These are phyloP conservation scores for Acanthococcus lagerstroemiae DNA, from an alignment of 2,888 invertebrate species.

Conservation along the genomic window DNA sequence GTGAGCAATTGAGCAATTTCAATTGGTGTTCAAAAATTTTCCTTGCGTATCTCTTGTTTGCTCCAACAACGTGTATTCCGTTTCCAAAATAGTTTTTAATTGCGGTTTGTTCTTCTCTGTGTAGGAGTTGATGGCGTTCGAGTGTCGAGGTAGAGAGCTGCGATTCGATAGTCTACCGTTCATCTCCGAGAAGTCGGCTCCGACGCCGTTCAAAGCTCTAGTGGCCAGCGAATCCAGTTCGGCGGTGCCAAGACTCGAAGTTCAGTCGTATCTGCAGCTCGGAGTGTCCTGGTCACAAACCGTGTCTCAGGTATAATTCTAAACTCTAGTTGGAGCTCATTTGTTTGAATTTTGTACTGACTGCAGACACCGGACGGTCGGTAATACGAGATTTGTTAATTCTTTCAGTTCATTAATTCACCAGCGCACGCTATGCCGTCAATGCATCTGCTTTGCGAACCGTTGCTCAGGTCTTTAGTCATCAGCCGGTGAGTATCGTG, in stretches of 20 bases:
- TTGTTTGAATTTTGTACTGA: neutral
- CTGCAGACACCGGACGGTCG: neutral
- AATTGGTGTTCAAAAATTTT: no score
- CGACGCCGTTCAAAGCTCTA: slow-evolving; percentile 18
- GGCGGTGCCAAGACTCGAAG: slow-evolving; percentile 4
- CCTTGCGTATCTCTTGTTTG: no score
- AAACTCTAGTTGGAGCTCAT: neutral
- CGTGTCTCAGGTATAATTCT: slow-evolving; percentile 13
- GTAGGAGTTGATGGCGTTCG: slow-evolving; percentile 23
- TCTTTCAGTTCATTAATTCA: slow-evolving; percentile 39
- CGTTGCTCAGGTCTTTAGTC: slow-evolving; percentile 41
- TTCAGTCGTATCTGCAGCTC: slow-evolving; percentile 16
- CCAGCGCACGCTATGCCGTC: slow-evolving; percentile 44
- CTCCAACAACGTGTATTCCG: no score
- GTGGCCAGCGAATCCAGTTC: slow-evolving; percentile 7
- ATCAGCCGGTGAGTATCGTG: slow-evolving; percentile 1
- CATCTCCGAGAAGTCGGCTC: slow-evolving; percentile 5
- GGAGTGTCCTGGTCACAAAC: slow-evolving; percentile 15
- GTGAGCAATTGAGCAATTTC: no score
- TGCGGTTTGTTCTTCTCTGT: neutral
- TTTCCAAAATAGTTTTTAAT: neutral
- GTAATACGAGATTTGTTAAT: no score
- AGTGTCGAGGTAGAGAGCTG: slow-evolving; percentile 2
- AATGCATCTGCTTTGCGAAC: slow-evolving; percentile 41
- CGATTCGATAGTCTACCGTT: neutral